Percentiles rank a stretch among this genome's conserved stretches.
Evolutionary conservation across 2,888 invertebrate species (phyloP).

Genomic region (Congeria kusceri): DNA sequence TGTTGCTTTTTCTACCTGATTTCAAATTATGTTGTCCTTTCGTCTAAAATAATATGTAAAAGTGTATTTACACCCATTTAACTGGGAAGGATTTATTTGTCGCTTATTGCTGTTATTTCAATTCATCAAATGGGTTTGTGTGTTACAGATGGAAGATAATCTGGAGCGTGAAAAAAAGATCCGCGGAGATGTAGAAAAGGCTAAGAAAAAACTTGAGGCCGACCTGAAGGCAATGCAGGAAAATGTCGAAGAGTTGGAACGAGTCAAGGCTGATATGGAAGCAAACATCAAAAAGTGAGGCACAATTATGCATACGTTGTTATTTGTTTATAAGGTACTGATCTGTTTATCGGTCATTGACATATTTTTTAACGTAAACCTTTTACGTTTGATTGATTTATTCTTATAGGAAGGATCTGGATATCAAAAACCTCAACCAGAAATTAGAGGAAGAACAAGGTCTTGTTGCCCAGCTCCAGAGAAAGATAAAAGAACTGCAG

Average conservation of each 20-base stretch:
- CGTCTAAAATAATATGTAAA: neutral
- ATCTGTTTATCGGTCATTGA: neutral
- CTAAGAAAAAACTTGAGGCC: conserved; percentile 99
- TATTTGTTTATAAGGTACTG: neutral
- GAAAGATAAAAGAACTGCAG: conserved; percentile 99
- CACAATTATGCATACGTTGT: neutral
- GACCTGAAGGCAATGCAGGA: conserved; percentile 93
- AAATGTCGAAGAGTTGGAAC: conserved; percentile 85
- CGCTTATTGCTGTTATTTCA: no score
- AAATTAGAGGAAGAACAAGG: conserved; percentile 99
- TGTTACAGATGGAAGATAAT: conserved; percentile 93
- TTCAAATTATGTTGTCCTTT: neutral
- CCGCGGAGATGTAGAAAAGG: conserved; percentile 98
- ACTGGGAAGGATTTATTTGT: no score
- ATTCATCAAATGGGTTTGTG: neutral
- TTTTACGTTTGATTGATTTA: neutral
- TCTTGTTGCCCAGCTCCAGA: conserved; percentile 97
- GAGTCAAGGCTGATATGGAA: conserved; percentile 83
- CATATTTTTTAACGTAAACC: neutral
- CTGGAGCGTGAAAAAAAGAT: conserved; percentile 99
- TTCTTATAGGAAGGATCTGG: conserved; percentile 96
- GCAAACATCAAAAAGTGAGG: conserved; percentile 78
- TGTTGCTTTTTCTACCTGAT: no score
- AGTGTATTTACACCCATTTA: no score
- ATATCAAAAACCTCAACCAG: conserved; percentile 95